phyloP scores from a whole-genome alignment of 2,888 invertebrate genomes.

The Strigamia crassipes region DNA sequence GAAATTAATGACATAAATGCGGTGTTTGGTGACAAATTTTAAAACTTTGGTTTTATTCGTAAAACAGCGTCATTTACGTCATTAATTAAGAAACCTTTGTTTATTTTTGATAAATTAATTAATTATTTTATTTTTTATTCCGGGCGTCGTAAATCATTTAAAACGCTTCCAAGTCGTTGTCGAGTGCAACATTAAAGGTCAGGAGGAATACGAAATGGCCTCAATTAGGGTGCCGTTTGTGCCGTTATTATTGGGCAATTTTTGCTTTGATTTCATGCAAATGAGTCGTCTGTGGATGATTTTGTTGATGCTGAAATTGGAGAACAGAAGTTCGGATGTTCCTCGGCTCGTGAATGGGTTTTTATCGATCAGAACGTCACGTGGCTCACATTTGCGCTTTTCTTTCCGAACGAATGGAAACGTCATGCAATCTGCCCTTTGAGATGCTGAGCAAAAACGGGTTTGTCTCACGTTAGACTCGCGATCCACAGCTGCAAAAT shows the following conservation, averaged over 20 bases:
- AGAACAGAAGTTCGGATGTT: neutral
- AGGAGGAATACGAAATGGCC: neutral
- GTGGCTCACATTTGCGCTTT: constrained; percentile 14
- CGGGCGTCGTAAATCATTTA: neutral
- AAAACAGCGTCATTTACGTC: too few relatives aligned
- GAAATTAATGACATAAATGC: too few relatives aligned
- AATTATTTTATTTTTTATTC: too few relatives aligned
- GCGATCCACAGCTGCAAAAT: neutral
- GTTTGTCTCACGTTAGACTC: neutral
- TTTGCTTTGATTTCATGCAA: constrained; percentile 13
- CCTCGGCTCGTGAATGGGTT: neutral
- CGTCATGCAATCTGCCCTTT: constrained; percentile 21
- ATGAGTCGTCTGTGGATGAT: constrained; percentile 22
- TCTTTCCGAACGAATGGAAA: neutral
- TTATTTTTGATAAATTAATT: too few relatives aligned
- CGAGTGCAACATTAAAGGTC: neutral
- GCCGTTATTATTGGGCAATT: neutral
- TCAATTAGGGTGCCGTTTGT: neutral
- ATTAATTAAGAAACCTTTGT: too few relatives aligned
- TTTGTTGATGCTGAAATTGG: constrained; percentile 24
- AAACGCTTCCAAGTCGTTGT: neutral
- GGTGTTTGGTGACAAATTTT: too few relatives aligned
- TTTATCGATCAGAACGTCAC: neutral
- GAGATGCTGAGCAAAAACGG: neutral
- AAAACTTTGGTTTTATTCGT: too few relatives aligned